phyloP scores from a whole-genome alignment of 2,888 invertebrate genomes.

The Graphium colonna region DNA sequence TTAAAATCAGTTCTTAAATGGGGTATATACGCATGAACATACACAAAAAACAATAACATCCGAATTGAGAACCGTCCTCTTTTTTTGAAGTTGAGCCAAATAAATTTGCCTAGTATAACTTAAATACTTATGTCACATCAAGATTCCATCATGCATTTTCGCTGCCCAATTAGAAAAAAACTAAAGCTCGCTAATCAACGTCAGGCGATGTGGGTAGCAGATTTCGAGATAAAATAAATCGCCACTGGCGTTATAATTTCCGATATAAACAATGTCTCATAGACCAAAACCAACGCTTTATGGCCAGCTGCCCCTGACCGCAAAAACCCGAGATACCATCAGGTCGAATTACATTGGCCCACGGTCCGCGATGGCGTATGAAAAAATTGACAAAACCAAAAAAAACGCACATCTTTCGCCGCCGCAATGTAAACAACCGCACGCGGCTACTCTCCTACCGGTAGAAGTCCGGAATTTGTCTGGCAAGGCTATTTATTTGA shows the following conservation, averaged over 20 bases:
- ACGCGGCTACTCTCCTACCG: slow-evolving; percentile 8
- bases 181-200: slow-evolving; percentile 12
- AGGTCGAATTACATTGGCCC: slow-evolving; percentile 75
- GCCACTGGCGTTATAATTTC: slow-evolving; percentile 22
- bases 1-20: too few species aligned
- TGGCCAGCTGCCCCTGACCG: slow-evolving; percentile 74
- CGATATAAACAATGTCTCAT: slow-evolving; percentile 57
- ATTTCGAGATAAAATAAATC: slow-evolving; percentile 20
- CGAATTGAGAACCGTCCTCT: too few species aligned
- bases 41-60: too few species aligned
- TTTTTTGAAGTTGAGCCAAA: too few species aligned
- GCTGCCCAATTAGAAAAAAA: slow-evolving; percentile 3
- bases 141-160: too few species aligned
- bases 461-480: slow-evolving; percentile 5
- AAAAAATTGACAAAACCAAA: slow-evolving; percentile 57
- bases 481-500: background rate
- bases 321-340: slow-evolving; percentile 76
- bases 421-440: slow-evolving; percentile 55
- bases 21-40: too few species aligned
- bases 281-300: slow-evolving; percentile 39
- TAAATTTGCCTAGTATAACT: too few species aligned
- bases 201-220: slow-evolving; percentile 19
- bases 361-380: slow-evolving; percentile 47
- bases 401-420: slow-evolving; percentile 43
- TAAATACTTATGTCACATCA: background rate